Evolutionary conservation across 92 coral and sea anemone genomes (phyloP).

Genomic region (Epizoanthus ramosus): DNA sequence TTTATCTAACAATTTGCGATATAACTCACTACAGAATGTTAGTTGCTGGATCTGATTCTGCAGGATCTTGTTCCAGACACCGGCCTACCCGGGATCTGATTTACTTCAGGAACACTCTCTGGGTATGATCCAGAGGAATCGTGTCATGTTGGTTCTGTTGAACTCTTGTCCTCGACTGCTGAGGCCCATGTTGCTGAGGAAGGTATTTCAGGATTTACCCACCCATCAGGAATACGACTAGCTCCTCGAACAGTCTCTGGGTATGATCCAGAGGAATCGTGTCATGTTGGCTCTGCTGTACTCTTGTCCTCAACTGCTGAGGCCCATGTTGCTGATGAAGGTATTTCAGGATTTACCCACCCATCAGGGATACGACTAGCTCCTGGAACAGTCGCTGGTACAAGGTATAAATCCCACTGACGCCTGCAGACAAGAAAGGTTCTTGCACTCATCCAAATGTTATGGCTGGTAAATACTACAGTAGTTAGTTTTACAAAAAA

Average conservation of each 20-base stretch:
- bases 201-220: conserved; percentile 59
- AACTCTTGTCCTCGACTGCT: conserved; percentile 4
- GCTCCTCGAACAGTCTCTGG: conserved; percentile 72
- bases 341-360: conserved; percentile 51
- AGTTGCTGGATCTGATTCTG: background rate
- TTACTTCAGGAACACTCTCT: background rate
- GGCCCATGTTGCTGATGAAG: conserved; percentile 70
- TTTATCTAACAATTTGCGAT: no score
- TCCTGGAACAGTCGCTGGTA: conserved; percentile 66
- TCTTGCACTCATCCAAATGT: no score
- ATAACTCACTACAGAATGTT: no score
- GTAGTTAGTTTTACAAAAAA: no score
- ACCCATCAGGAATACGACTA: conserved; percentile 80
- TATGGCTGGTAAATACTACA: no score
- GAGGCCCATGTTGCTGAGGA: conserved; percentile 67
- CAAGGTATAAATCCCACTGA: conserved; percentile 87
- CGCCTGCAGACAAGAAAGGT: conserved; percentile 50
- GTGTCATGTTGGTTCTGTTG: background rate
- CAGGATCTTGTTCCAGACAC: no score
- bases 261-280: no score
- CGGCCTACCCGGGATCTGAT: background rate
- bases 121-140: no score
- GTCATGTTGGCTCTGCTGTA: background rate
- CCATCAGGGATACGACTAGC: conserved; percentile 86
- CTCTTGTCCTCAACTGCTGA: conserved; percentile 26